Base-by-base conservation (phyloP, 2,113 vertebrate genomes). In the Nesogale talazaci region DNA sequence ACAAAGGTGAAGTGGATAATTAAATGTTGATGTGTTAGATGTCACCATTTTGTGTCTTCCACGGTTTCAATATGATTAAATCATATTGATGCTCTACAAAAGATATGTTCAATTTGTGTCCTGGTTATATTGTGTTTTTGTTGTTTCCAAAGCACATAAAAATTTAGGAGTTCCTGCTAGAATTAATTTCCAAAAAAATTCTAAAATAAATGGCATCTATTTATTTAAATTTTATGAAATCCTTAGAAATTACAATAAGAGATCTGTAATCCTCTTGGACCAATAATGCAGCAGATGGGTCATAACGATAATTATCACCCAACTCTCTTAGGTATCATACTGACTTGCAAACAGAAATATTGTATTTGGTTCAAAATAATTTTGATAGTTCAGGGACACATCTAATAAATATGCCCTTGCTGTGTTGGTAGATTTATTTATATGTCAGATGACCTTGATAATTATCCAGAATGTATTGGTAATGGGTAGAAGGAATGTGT, bases 1-100 rank as follows among this genome's bases (percentile, higher is more conserved):
- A 95, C 65, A 40, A 82, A 88, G 76, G 34, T 90, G 83, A 93
- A 96, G 88, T 93, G 83, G 52, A 76, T 94, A 94, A 93, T 95
- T 91, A 93, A 93, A 79, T 84, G 42, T 61, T 46, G 25, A 56
- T 92, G n/a, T 92, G 79, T 76, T 90, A 92, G 40, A 17, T 75
- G 70, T 75, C 46, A 72, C 72, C n/a, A 67, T 88, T 96, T 90
- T 65, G 19, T 74, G 38, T 86, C 70, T 93, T 86, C 79, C 31
- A 88, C 40, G 1, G 46, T 88, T 93, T 89, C 86, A 79, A 92
- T 87, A 25, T 92, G 34, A 16, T 16, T 17, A 83, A 40, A 31
- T 75, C 25, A 86, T n/a, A n/a, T 27, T 59, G 14, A 0, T 75
- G 6, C 87, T 80, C 34, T 59, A 67, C 9, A 59, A 92, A n/a